Evolutionary conservation across 2,113 vertebrate genomes (phyloP).

Genomic region (Amphiprion ocellaris): DNA sequence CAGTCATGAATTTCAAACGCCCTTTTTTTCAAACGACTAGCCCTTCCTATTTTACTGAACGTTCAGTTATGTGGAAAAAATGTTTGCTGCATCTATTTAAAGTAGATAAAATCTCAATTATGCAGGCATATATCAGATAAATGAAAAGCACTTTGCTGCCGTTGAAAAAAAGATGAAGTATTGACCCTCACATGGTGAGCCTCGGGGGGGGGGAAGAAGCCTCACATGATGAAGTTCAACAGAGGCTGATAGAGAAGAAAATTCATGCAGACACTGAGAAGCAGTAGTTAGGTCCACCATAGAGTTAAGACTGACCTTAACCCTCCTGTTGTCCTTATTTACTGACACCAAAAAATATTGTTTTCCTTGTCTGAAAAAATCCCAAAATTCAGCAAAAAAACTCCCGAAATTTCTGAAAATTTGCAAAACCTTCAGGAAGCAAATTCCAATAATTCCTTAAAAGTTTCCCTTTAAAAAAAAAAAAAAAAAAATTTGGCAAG

Average conservation of each 20-base stretch:
- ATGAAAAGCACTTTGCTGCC: constrained; percentile 24
- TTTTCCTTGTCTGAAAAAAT: no score
- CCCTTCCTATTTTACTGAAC: not conserved
- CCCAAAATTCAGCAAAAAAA: no score
- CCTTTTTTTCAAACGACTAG: not conserved
- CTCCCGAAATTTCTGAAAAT: no score
- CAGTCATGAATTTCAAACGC: not conserved
- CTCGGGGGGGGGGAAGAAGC: constrained; percentile 32
- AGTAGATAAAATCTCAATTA: constrained; percentile 5
- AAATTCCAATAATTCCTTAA: no score
- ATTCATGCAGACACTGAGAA: constrained; percentile 3
- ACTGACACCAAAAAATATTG: no score
- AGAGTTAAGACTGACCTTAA: no score
- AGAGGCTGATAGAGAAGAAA: constrained; percentile 4
- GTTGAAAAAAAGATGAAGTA: not conserved
- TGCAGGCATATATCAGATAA: constrained; percentile 15
- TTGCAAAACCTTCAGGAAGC: no score
- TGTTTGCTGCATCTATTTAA: not conserved
- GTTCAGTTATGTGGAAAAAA: not conserved
- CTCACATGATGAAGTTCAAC: constrained; percentile 59
- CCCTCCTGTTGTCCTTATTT: no score
- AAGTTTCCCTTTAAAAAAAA: no score
- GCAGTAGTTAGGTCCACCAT: not conserved
- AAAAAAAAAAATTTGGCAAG: no score
- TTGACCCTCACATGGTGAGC: constrained; percentile 50